Conservation (phyloP, 2,797 vertebrate genomes). For the Sebastes melanostomus region DNA sequence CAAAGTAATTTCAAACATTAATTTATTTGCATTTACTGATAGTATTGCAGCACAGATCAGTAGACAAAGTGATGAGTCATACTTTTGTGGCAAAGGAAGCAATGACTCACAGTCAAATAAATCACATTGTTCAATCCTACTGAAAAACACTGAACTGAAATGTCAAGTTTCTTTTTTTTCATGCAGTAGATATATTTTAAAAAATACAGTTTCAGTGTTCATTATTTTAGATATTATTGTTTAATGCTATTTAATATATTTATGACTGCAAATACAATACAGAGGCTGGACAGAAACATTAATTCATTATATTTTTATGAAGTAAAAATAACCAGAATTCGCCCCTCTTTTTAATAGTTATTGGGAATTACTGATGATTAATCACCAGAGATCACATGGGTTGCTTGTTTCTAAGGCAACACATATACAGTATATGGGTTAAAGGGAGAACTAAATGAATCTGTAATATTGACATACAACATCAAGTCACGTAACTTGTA, state of each 20-base stretch:
- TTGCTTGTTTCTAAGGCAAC: slow-evolving; percentile 2
- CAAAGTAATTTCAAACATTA: not conserved
- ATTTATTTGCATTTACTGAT: not conserved
- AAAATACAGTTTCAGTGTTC: not conserved
- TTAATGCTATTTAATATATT: not conserved
- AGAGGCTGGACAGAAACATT: not conserved
- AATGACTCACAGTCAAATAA: slow-evolving; percentile 9
- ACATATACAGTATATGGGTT: not conserved
- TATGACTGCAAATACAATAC: not conserved
- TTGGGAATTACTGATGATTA: not conserved
- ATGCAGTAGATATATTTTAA: not conserved
- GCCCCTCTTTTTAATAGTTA: not conserved
- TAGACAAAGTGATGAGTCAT: not conserved
- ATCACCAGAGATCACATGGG: not conserved
- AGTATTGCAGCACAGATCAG: not conserved
- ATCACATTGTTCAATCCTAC: not conserved
- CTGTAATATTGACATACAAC: not conserved
- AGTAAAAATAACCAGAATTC: not conserved
- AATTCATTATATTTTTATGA: not conserved
- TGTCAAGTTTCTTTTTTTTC: not conserved
- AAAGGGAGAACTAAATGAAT: not conserved
- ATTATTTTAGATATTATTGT: not conserved
- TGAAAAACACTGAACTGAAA: not conserved
- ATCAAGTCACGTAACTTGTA: not conserved
- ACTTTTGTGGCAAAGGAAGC: not conserved